Evolutionary conservation across 2,113 vertebrate species (phyloP), one percentile per base, ranked within the genome.

Genomic region (Nyctereutes procyonoides): DNA sequence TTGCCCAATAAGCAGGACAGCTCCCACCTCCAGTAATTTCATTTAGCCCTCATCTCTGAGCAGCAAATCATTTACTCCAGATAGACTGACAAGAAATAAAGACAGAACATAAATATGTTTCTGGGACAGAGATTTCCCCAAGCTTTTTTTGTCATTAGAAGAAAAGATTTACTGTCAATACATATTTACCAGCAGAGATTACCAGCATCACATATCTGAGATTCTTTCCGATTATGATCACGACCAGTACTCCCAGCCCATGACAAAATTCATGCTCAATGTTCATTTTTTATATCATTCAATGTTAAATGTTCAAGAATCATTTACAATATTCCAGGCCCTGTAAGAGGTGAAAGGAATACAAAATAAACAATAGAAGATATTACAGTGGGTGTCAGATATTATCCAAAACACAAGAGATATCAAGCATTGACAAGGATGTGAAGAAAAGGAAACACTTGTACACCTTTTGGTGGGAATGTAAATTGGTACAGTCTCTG

Each of bases 161-260:
- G 28, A 65, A 74, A 86, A 95, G 60, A 92, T 95, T 95, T 92
- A 92, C 19, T 73, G 15, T 77, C 76, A 89, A 32, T 60, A 87
- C 17, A 30, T 74, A 90, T 95, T 96, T 96, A 93, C 17, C n/a
- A 51, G 35, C 69, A 97, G n/a, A 93, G 86, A 81, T 81, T 96
- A 88, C 56, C 67, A 81, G 51, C 71, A 71, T 84, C 83, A 96
- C 87, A 73, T 92, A 80, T 88, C 71, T 92, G 76, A 43, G 48
- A 96, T 95, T 97, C 84, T 94, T 96, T 97, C 87, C 65, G 1
- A 81, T n/a, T 56, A 60, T 74, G 9, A 88, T 95, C 94, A 97
- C 24, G 58, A 89, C 56, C 56, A 91, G 4, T 85, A 95, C 65
- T 86, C 56, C 56, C 14, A 94, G 32, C 28, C 65, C 2, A 22